Evolutionary conservation across 2,888 invertebrate species (phyloP), one percentile per base, ranked within the genome.

Genomic region (Spisula solida): DNA sequence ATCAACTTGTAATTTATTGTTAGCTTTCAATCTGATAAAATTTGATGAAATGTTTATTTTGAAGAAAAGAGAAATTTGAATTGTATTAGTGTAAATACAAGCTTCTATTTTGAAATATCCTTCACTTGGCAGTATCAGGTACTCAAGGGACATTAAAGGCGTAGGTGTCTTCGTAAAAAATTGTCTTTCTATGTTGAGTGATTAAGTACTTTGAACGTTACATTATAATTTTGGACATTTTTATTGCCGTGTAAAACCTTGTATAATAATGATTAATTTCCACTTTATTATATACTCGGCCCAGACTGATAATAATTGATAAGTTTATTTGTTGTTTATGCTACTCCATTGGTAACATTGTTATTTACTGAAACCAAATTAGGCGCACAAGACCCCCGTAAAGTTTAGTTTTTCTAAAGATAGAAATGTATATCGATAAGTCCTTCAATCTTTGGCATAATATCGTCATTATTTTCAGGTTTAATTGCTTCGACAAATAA

Each of bases 331-430:
- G 41, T 85, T 88, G 60, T 88, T 84, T 88, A 88, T 56, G 16
- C 55, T 55, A 51, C 34, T 18, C 84, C 84, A 88, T 31, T 88
- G 81, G 85, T 85, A 56, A 88, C 88, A 55, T 82, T 51, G 29
- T 75, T 88, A 79, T 88, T 88, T 88, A 88, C 88, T 48, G 20
- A 51, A 70, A 75, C 25, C n/a, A 18, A 47, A 78, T 55, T 56
- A 41, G 48, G 25, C 51, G 31, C 18, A 75, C 48, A 81, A 78
- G 75, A 78, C 82, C 87, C 87, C 87, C 87, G 78, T 82, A 60
- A 41, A 82, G 87, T 81, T 86, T 81, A 82, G 8, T 48, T 31
- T 82, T 87, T 87, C 87, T 81, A 87, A 82, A 87, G 78, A 87
- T 70, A 75, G 82, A 34, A 82, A 70, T 51, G 10, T 75, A 56